A percentile compares a stretch with the other conserved stretches of the same genome.
These are phyloP conservation scores for Delphinus delphis DNA, from an alignment of 2,113 vertebrate species.

Conservation along the genomic window DNA sequence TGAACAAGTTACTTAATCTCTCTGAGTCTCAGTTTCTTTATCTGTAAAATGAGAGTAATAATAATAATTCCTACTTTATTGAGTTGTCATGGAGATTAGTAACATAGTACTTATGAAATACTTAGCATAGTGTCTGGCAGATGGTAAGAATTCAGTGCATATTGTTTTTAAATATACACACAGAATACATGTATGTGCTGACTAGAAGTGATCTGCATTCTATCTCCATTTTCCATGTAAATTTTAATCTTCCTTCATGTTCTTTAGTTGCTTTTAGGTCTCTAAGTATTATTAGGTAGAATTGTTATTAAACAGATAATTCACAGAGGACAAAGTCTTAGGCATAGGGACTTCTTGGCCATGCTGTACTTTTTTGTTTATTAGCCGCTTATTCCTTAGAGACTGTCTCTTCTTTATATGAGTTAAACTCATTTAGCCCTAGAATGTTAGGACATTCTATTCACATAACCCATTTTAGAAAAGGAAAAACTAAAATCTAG, in stretches of 20 bases:
- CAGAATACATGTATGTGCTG: not conserved
- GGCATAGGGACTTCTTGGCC: not conserved
- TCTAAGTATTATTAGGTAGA: not conserved
- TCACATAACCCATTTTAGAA: not conserved
- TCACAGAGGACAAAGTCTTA: conserved; percentile 35
- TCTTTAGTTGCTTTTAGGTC: not conserved
- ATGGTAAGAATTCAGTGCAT: not conserved
- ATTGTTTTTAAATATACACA: not conserved
- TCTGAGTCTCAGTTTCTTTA: conserved; percentile 5
- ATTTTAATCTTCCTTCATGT: not conserved
- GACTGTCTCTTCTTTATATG: not conserved
- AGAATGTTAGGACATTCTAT: not conserved
- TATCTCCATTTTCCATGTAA: not conserved
- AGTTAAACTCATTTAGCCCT: not conserved
- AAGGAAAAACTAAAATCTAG: not conserved
- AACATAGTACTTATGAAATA: not conserved
- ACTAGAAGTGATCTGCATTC: not conserved
- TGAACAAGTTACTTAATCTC: not conserved
- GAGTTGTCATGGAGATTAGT: not conserved
- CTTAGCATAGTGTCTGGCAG: not conserved
- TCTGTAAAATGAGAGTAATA: conserved; percentile 15
- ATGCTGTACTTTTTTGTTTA: not conserved
- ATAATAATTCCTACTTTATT: not conserved
- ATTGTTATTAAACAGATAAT: conserved; percentile 51
- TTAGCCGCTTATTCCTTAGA: not conserved